Evolutionary conservation across 2,797 vertebrate genomes (phyloP).

Genomic region (Allobates femoralis): DNA sequence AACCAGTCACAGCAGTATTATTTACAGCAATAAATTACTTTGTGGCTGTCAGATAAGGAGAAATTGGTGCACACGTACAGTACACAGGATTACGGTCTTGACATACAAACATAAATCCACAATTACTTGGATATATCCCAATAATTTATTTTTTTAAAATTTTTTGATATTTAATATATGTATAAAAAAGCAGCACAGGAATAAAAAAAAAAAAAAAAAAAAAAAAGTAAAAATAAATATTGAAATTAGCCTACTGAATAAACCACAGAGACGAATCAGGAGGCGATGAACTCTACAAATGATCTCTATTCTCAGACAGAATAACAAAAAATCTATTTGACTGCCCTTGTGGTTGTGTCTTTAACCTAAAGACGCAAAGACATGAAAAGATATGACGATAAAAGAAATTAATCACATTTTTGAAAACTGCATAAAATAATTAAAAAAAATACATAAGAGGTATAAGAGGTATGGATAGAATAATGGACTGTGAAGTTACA

Average conservation of each 20-base stretch:
- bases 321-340: background rate
- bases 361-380: slow-evolving; percentile 31
- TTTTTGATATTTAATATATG: slow-evolving; percentile 72
- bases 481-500: slow-evolving; percentile 31
- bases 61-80: slow-evolving; percentile 77
- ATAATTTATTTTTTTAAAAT: slow-evolving; percentile 86
- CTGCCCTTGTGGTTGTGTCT: slow-evolving; percentile 45
- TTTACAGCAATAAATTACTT: slow-evolving; percentile 93
- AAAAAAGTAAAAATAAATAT: slow-evolving; percentile 91
- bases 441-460: background rate
- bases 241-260: slow-evolving; percentile 79
- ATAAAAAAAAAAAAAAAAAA: slow-evolving; percentile 69
- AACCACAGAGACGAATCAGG: slow-evolving; percentile 69
- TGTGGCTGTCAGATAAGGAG: slow-evolving; percentile 80
- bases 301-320: slow-evolving; percentile 43
- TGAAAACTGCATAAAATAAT: background rate
- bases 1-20: slow-evolving; percentile 84
- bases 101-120: slow-evolving; percentile 82
- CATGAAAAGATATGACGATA: slow-evolving; percentile 1
- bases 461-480: background rate
- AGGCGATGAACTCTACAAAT: slow-evolving; percentile 66
- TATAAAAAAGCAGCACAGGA: slow-evolving; percentile 81
- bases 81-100: slow-evolving; percentile 72
- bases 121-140: slow-evolving; percentile 83
- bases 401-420: background rate